Conservation (phyloP, 1,140 invertebrate genomes). For the Aricia agestis region DNA sequence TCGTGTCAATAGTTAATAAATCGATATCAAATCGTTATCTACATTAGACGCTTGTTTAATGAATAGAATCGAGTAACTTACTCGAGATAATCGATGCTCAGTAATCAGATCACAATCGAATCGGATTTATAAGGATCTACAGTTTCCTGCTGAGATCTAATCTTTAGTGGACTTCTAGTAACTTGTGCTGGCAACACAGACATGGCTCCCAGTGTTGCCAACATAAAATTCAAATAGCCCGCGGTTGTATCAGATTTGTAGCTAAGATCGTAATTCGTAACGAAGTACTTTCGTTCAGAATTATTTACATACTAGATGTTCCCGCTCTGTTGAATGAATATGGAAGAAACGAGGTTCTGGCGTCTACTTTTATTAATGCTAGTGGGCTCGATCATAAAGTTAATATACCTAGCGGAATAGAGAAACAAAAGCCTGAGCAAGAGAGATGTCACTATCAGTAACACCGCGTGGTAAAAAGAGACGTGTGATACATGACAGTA, state of each 20-base stretch:
- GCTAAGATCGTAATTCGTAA: background rate
- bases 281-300: background rate
- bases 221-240: slow-evolving; percentile 23
- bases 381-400: no score
- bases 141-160: slow-evolving; percentile 54
- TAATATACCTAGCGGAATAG: no score
- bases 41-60: slow-evolving; percentile 54
- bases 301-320: background rate
- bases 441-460: no score
- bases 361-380: no score
- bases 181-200: slow-evolving; percentile 33
- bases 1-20: slow-evolving; percentile 50
- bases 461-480: no score
- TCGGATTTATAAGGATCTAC: slow-evolving; percentile 69
- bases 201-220: slow-evolving; percentile 19
- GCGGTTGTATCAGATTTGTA: slow-evolving; percentile 18
- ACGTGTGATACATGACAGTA: no score
- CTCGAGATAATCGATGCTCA: slow-evolving; percentile 70
- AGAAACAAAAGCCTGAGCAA: no score
- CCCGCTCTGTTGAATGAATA: no score
- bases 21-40: slow-evolving; percentile 64
- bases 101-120: slow-evolving; percentile 68
- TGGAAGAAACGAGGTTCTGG: no score
- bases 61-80: slow-evolving; percentile 70
- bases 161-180: slow-evolving; percentile 39